Evolutionary conservation across 2,888 invertebrate species (phyloP).

Genomic region (Ischnus inquisitorius): DNA sequence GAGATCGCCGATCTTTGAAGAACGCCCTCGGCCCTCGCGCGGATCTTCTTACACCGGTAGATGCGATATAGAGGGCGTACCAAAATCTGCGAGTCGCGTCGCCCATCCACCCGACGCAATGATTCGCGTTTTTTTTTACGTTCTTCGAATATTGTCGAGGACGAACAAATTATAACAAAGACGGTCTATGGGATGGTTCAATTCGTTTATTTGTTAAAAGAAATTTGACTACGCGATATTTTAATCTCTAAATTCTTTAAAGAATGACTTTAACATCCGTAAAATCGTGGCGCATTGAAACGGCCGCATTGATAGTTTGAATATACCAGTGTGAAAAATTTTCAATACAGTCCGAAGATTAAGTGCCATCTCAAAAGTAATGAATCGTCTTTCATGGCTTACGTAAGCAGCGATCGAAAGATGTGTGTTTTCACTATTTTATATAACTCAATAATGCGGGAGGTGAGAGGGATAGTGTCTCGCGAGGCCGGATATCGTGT

Average conservation of each 20-base stretch:
- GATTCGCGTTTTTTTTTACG: not conserved
- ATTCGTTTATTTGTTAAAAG: not conserved
- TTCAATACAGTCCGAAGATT: no score
- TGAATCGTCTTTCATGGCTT: no score
- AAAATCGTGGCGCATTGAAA: no score
- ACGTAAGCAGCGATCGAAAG: not conserved
- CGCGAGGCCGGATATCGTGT: constrained; percentile 46
- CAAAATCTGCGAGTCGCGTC: not conserved
- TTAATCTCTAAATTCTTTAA: no score
- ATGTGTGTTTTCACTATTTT: not conserved
- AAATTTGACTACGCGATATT: no score
- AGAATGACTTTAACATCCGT: no score
- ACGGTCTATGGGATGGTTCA: no score
- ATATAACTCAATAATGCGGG: constrained; percentile 15
- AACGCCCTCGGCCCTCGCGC: constrained; percentile 64
- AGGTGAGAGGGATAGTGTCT: constrained; percentile 17
- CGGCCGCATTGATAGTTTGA: no score
- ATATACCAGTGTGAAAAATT: no score
- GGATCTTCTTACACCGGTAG: constrained; percentile 30
- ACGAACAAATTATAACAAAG: no score
- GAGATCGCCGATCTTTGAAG: constrained; percentile 74
- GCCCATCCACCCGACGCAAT: not conserved
- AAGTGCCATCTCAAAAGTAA: no score
- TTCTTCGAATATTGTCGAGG: no score
- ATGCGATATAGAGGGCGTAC: constrained; percentile 1